Evolutionary conservation across 2,113 vertebrate species (phyloP), one percentile per base, ranked within the genome.

Genomic region (Prunella himalayana): DNA sequence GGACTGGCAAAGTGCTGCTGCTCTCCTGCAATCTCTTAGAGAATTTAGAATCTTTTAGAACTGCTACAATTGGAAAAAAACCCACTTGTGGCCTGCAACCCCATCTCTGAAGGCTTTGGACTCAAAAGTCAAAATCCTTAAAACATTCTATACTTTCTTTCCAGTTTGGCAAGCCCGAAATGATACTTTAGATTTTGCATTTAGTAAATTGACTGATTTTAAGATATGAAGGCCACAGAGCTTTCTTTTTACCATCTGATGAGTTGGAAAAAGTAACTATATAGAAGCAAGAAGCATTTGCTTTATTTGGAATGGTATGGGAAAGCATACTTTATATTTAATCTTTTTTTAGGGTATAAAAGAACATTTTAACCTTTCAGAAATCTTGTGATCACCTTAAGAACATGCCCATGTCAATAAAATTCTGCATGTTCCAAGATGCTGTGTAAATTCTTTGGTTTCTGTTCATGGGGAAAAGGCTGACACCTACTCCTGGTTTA

Each of bases 1-100:
- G 83, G 3, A 7, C 24, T 10, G 10, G 6, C 5, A 14, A 10
- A 33, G 47, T 0, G 6, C 0, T 33, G 28, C 44, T 76, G 49
- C 18, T 24, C 20, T 15, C 18, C 69, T 39, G 57, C 30, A 72
- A 3, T 7, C 28, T 21, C 33, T 42, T 4, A 73, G 35, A 27
- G 13, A 35, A 37, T 37, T 37, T 9, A 37, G 37, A 37, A 37
- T 37, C 37, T 37, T 37, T 37, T 37, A 37, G 37, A 83, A 56
- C 7, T 18, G 35, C 30, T 45, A 13, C 13, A 22, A 14, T 0
- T 11, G 31, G 39, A 1, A 53, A 44, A 66, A 51, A 42, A 17
- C 2, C 0, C 0, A 42, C 10, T 82, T 17, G 4, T 30, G 37
- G 41, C 42, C 59, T 41, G 12, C 54, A 73, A 44, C 8, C 14